A percentile compares a stretch with the other conserved stretches of the same genome.
Conservation (phyloP, 1,140 invertebrate species). For the Drosophila watanabei region DNA sequence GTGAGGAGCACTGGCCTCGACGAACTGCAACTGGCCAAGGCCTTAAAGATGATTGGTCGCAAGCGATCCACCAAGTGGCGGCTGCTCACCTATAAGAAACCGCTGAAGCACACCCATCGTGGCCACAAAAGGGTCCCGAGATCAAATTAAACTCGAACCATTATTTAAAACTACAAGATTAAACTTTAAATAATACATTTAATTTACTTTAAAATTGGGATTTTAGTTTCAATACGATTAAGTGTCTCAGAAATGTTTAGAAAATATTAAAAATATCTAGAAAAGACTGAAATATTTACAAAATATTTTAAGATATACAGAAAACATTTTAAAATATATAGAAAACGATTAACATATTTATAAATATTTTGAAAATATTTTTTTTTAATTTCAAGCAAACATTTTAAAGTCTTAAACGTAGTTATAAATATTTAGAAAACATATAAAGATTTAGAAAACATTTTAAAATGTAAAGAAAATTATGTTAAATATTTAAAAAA, state of each 20-base stretch:
- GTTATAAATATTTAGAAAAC: no score
- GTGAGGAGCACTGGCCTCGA: not conserved
- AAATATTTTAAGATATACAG: no score
- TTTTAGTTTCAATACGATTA: no score
- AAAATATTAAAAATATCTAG: not conserved
- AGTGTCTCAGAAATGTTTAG: not conserved
- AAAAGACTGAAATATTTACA: no score
- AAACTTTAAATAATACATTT: not conserved
- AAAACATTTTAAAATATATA: no score
- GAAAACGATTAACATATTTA: no score
- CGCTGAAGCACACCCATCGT: constrained; percentile 12
- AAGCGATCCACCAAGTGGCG: constrained; percentile 43
- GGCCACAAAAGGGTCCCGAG: not conserved
- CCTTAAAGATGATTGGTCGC: constrained; percentile 21
- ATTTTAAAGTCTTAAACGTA: no score
- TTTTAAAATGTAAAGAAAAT: not conserved
- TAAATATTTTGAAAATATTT: no score
- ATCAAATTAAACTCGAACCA: not conserved
- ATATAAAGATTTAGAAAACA: not conserved
- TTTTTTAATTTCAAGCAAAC: no score
- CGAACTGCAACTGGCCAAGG: not conserved
- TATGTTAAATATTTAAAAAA: no score
- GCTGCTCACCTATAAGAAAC: constrained; percentile 23
- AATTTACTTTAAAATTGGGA: not conserved
- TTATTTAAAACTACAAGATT: not conserved